Evolutionary conservation across 2,888 invertebrate species (phyloP), one percentile per base, ranked within the genome.

Genomic region (Schizotus pectinicornis): DNA sequence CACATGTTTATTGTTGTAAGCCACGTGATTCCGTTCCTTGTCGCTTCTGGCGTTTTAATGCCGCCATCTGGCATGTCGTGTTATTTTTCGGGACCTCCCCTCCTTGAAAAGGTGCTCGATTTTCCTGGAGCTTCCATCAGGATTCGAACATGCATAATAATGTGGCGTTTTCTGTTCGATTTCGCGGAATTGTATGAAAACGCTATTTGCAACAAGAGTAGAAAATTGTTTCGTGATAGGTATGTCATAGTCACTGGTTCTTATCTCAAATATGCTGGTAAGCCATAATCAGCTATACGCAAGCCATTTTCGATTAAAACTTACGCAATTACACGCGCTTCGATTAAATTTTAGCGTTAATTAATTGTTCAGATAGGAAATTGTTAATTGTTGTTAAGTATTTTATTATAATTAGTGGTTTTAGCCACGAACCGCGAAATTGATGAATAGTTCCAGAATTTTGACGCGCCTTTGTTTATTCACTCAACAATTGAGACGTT

Each of bases 1-100:
- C 57, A 58, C 57, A 58, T 58, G 52, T 52, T 58, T 58, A 53
- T 58, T 58, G 52, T 58, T 58, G 53, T 47, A 53, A 48, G 57
- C 42, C 57, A 58, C 57, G 57, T 58, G 57, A 52, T 52, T 52
- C 52, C 50, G 52, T 57, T 53, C 48, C 52, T 52, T 47, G 52
- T 47, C 48, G 52, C 52, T 53, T 58, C 48, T 53, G 57, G 47
- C 47, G 36, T 58, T 58, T 53, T 58, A 58, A 53, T 52, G 42
- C 37, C 57, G 52, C 52, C 53, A 52, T 58, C 57, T 58, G 57
- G 52, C 52, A 52, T 46, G 48, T 55, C 32, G 37, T 54, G 54
- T 39, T 48, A 55, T 55, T 55, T 55, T 55, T 55, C 46, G 48
- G 37, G 22, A 42, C 54, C 52, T 22, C 22, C 22, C 22, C 22